Evolutionary conservation across 2,888 invertebrate genomes (phyloP), one percentile per base, ranked within the genome.

Genomic region (Gryllus longicercus): DNA sequence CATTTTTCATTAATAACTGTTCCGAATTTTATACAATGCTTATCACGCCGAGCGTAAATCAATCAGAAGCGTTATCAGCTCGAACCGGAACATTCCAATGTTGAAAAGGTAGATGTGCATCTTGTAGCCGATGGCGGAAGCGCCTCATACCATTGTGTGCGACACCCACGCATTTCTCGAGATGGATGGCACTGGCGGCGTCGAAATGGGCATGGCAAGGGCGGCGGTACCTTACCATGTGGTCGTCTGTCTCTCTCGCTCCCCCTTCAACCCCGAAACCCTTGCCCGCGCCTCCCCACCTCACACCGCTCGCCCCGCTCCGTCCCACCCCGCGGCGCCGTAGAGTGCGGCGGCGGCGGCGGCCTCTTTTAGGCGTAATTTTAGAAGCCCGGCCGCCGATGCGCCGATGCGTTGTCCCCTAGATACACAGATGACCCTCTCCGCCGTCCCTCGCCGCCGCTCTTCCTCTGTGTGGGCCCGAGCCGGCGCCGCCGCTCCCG

Each of bases 281-380:
- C 63, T 63, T 14, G 63, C 63, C 63, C 63, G 63, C 63, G n/a
- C 63, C 63, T 0, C 63, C 63, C 63, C n/a, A 63, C 63, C 63
- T 16, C 38, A 38, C 38, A 38, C 38, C 38, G 38, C 38, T 1
- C 38, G 38, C 38, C 38, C n/a, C 14, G 16, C 14, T 5, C 63
- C 63, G 3, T 14, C 63, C 16, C 16, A 63, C 63, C 63, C 63
- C n/a, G 63, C 63, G n/a, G 16, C 63, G 63, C 63, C 63, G n/a
- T 63, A 63, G 16, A 63, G 63, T 18, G 63, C n/a, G 63, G 63
- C 63, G 63, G 63, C 63, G 38, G 63, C 63, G 63, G 63, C 63
- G 63, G 63, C 63, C 63, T 63, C 63, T 63, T 63, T 63, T n/a
- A 63, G 63, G 63, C 63, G 63, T 63, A 63, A 63, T 63, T 63